Evolutionary conservation across 2,888 invertebrate genomes (phyloP).

Genomic region (Dusona sp.): DNA sequence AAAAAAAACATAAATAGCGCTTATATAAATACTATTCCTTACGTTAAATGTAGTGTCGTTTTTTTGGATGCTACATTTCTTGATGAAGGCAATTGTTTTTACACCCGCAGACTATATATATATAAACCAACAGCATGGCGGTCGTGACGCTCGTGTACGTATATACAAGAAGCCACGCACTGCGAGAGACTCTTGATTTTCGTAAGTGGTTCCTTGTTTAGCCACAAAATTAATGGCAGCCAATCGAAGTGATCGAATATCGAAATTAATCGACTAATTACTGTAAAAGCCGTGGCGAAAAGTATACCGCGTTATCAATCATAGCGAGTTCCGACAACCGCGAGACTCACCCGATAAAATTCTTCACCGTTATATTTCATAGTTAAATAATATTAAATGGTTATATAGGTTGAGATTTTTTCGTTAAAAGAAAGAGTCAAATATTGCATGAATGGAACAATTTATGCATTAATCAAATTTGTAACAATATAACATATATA

Average conservation of each 20-base stretch:
- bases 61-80: background rate
- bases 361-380: slow-evolving; percentile 13
- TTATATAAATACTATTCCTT: background rate
- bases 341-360: slow-evolving; percentile 66
- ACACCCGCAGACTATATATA: background rate
- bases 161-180: background rate
- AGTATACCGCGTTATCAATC: slow-evolving; percentile 79
- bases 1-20: no score
- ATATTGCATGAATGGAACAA: no score
- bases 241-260: slow-evolving; percentile 77
- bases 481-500: background rate
- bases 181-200: slow-evolving; percentile 14
- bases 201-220: slow-evolving; percentile 69
- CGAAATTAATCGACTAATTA: slow-evolving; percentile 80
- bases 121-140: background rate
- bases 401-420: background rate
- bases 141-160: background rate
- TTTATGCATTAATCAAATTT: background rate
- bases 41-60: background rate
- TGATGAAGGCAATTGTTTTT: background rate
- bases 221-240: slow-evolving; percentile 76
- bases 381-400: background rate
- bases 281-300: slow-evolving; percentile 80
- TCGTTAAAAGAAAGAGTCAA: background rate
- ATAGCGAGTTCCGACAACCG: slow-evolving; percentile 76